Evolutionary conservation across 2,888 invertebrate genomes (phyloP), one percentile per base, ranked within the genome.

Genomic region (Diachrysia chrysitis): DNA sequence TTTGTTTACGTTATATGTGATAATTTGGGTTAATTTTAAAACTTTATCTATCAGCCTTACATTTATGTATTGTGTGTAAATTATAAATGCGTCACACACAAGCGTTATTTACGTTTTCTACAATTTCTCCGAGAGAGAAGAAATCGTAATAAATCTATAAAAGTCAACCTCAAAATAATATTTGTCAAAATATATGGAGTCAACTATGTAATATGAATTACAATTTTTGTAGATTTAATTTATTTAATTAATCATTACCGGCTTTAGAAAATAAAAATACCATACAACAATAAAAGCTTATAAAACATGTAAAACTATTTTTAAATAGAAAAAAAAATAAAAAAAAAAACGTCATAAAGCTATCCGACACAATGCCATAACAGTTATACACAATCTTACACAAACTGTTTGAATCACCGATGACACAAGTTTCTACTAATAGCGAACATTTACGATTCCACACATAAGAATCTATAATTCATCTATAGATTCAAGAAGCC

Each of bases 401-500:
- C 23, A 78, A 63, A 63, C 25, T 14, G 58, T 37, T 66, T 51
- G 56, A 51, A 59, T 69, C 72, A 72, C 67, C 66, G 54, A 73
- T 69, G 73, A 76, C 65, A 67, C 63, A 67, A 72, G 63, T 58
- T 42, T 25, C 53, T 56, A 74, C 64, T 66, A 69, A 76, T 51
- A 51, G 72, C 53, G 16, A 58, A 61, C 35, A 56, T 64, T 66
- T 72, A 67, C 63, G 48, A 12, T 51, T 37, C 73, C 65, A 58
- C 55, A 72, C 61, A 76, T 65, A 73, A 73, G 32, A 56, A 63
- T 17, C 19, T 37, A 79, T 63, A 76, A 76, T 72, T 72, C 61
- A 60, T 54, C 46, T 48, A 54, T 66, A 59, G 48, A 51, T n/a
- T 54, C 25, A 65, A 63, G 69, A 79, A 63, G 58, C 19, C 37